Evolutionary conservation across 2,797 vertebrate species (phyloP), one percentile per base, ranked within the genome.

Genomic region (Chelon labrosus): DNA sequence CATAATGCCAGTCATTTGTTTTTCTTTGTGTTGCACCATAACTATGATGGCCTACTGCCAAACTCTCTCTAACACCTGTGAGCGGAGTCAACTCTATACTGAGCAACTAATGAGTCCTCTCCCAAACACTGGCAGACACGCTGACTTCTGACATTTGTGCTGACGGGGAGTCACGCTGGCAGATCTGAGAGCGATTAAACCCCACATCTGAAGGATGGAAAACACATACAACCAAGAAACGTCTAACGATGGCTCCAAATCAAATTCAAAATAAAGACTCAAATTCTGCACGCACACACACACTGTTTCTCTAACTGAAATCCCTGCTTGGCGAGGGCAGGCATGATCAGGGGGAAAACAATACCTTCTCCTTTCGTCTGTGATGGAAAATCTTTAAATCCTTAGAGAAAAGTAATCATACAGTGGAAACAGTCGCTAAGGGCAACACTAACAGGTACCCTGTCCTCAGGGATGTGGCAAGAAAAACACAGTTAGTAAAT

Each of bases 71-170:
- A 92, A 88, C 93, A 91, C 91, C 91, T 93, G 94, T 89, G 88
- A 89, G 85, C 85, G 70, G 83, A 83, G 92, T 95, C 86, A 76
- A 78, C 58, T 92, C 93, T 92, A 80, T 50, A 80, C 75, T 70
- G 79, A 92, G 90, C 70, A 83, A 90, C 93, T 91, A 84, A 90
- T 91, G 85, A 93, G 90, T 90, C 85, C 85, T 91, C 93, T 89
- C 85, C 73, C 85, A 84, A 73, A 81, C 59, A 82, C 82, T 89
- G 73, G 85, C 88, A 91, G 88, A 90, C 85, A 69, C 46, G 38
- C 17, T 38, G 77, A 79, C 70, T 66, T 70, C 65, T 84, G 75
- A 67, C 70, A 85, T 65, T 71, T 83, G 72, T 78, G 72, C 67
- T 62, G 66, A 46, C 66, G 63, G 65, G 58, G 73, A 75, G 49